Base-by-base conservation (phyloP, 2,888 invertebrate genomes). In the Anarsia innoxiella region DNA sequence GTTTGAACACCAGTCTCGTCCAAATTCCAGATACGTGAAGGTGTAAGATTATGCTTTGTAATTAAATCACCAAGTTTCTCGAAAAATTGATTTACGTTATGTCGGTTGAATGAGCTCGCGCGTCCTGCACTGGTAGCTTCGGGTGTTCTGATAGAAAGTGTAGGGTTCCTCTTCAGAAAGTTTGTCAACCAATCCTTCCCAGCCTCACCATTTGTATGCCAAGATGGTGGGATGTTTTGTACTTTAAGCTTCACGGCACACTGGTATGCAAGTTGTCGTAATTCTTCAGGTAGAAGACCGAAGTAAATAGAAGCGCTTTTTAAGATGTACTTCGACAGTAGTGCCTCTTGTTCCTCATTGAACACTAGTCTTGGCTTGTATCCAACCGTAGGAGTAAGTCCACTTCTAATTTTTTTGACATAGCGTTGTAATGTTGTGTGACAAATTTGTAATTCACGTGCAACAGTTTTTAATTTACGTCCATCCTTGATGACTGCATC, bases 1-100 rank as follows among this genome's bases (percentile, higher is more conserved):
- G 56, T 56, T 9, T 44, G 45, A 2, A 57, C 51, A 11, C 51
- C 56, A 16, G 53, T 56, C 28, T 59, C 55, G 40, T 55, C 56
- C 25, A 42, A 44, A 26, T 59, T 56, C 43, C 49, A 54, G 12
- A 59, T 54, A 29, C 46, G 30, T 2, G 45, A 48, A 2, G 46
- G 41, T n/a, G 36, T 9, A 10, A 47, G 39, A 3, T 42, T 41
- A 41, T 45, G 29, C 27, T 37, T 45, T 11, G 30, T n/a, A 6
- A 49, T 27, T 0, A 44, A 26, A 9, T 41, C 36, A 2, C 35
- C 37, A 11, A 48, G 39, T 14, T 51, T 49, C 2, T 34, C 23
- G 16, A 49, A 49, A 30, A 49, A 53, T 13, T 39, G 14, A 23
- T 39, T 28, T 6, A 50, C 43, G 31, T 40, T 42, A 15, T 38